Percentiles rank a stretch among this genome's conserved stretches.
Conservation (phyloP, 2,888 invertebrate species). For the Catocala fraxini region DNA sequence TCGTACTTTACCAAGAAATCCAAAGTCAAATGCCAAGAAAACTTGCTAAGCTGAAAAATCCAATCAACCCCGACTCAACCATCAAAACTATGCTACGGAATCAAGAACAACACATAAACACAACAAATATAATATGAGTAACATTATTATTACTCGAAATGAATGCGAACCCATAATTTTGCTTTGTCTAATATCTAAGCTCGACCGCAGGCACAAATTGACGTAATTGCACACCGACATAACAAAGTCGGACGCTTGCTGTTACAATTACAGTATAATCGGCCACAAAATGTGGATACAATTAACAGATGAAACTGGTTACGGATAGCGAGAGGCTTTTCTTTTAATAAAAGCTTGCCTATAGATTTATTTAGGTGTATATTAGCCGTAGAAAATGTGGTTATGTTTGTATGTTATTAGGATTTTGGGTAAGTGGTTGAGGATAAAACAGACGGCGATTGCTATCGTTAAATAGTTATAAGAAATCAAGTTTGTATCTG, state of each 20-base stretch:
- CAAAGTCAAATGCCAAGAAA: too few species aligned
- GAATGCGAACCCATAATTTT: constrained; percentile 3
- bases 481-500: too few species aligned
- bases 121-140: background rate
- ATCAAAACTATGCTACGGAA: too few species aligned
- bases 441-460: too few species aligned
- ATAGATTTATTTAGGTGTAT: background rate
- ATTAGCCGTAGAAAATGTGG: background rate
- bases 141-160: constrained; percentile 2
- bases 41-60: too few species aligned
- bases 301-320: constrained; percentile 56
- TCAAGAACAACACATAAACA: background rate
- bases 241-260: constrained; percentile 45
- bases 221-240: constrained; percentile 54
- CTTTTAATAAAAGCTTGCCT: constrained; percentile 6
- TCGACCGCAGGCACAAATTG: constrained; percentile 44
- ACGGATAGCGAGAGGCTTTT: constrained; percentile 2
- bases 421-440: too few species aligned
- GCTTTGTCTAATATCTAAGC: constrained; percentile 9
- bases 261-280: constrained; percentile 58
- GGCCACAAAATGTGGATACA: constrained; percentile 54
- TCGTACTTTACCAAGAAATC: too few species aligned
- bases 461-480: too few species aligned
- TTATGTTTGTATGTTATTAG: too few species aligned
- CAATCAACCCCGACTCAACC: too few species aligned